Conservation (phyloP, 2,888 invertebrate genomes). For the Neelides folsomi region DNA sequence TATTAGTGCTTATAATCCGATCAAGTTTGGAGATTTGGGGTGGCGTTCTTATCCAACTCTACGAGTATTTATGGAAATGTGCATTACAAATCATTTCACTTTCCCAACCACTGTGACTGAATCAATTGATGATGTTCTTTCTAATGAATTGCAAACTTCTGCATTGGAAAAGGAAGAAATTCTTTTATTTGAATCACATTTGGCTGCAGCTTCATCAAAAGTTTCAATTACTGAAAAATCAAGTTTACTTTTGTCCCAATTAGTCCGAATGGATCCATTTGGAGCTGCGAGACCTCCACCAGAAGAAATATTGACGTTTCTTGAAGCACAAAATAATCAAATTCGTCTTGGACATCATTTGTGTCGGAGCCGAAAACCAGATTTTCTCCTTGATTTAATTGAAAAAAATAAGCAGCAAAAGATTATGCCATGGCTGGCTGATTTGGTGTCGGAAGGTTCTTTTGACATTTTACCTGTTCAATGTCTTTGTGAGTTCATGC, state of each 20-base stretch:
- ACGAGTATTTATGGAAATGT: slow-evolving; percentile 84
- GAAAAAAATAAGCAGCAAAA: slow-evolving; percentile 69
- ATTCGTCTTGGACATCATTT: slow-evolving; percentile 76
- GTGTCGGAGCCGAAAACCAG: slow-evolving; percentile 77
- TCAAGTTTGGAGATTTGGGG: slow-evolving; percentile 67
- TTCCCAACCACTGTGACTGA: slow-evolving; percentile 55
- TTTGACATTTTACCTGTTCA: slow-evolving; percentile 68
- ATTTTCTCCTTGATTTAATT: slow-evolving; percentile 82
- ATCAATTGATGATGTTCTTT: slow-evolving; percentile 47
- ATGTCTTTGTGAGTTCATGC: slow-evolving; percentile 87
- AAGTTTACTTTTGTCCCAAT: slow-evolving; percentile 68
- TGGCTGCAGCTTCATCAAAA: slow-evolving; percentile 79
- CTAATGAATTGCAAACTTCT: slow-evolving; percentile 54
- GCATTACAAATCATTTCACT: slow-evolving; percentile 72
- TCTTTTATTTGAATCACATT: slow-evolving; percentile 75
- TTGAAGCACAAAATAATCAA: slow-evolving; percentile 60
- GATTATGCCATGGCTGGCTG: slow-evolving; percentile 86
- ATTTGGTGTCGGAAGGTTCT: slow-evolving; percentile 79
- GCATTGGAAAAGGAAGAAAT: slow-evolving; percentile 63
- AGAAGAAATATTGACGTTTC: slow-evolving; percentile 56
- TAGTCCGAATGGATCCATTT: slow-evolving; percentile 64
- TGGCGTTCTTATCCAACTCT: slow-evolving; percentile 86
- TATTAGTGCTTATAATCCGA: slow-evolving; percentile 83
- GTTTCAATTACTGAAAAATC: slow-evolving; percentile 78
- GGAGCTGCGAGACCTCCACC: slow-evolving; percentile 75